Base-by-base conservation (phyloP, 2,113 vertebrate genomes). In the Anser brachyrhynchus region DNA sequence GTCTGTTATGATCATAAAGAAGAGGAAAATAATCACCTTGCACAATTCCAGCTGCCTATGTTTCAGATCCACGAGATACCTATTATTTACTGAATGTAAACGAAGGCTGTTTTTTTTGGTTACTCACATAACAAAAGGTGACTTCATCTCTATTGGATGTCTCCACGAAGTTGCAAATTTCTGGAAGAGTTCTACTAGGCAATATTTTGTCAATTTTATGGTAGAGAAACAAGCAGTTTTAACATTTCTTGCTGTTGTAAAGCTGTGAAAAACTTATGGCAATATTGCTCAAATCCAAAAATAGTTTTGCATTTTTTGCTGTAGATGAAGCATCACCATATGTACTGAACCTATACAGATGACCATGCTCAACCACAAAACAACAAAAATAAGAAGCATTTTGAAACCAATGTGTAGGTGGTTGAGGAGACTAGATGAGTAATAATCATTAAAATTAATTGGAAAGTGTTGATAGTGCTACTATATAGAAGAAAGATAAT, bases 31-130 rank as follows among this genome's bases (percentile, higher is more conserved):
- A 73, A 61, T 58, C 0, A 22, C 13, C 39, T 55, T 64, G n/a
- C 0, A 0, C 37, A 19, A 59, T 57, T 90, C 43, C 15, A n/a
- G 18, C 31, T 75, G 22, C 20, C 65, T 67, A 1, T 6, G 37
- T 84, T 71, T 77, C 37, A 71, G 61, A 55, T 78, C 33, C 49
- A 17, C 20, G 26, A 33, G 49, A 46, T 12, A 49, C 4, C 19
- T 57, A 35, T 39, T 26, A 44, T 58, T 64, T 74, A 46, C 22
- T 59, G 61, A 28, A 37, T 64, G 41, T 6, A 55, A 81, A 58
- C 11, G 3, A 44, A 74, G 18, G 10, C 10, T 64, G 14, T 0
- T 75, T 3, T 3, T 49, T 62, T 59, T 71, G 11, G 3, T 76
- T 79, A 29, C 15, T 85, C 28, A 13, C 3, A 21, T 8, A 72